Conservation (phyloP, 2,888 invertebrate genomes). For the Diaprepes abbreviatus region DNA sequence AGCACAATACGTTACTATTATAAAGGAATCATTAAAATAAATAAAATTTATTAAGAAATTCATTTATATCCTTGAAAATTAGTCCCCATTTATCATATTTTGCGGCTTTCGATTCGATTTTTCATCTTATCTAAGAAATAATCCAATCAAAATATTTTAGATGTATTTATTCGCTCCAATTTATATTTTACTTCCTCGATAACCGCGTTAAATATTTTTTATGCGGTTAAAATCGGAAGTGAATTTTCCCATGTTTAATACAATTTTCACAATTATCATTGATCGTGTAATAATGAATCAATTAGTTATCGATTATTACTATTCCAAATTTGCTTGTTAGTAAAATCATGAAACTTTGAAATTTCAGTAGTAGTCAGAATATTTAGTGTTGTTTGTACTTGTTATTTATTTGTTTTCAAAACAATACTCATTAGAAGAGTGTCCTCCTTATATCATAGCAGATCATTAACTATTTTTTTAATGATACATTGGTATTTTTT, state of each 20-base stretch:
- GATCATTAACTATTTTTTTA: no score
- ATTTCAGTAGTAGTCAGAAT: no score
- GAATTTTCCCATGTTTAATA: not conserved
- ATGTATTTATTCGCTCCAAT: conserved; percentile 4
- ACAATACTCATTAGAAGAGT: no score
- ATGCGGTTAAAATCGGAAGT: conserved; percentile 9
- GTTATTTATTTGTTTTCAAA: no score
- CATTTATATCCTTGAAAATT: conserved; percentile 25
- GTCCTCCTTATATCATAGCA: no score
- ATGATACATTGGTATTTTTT: no score
- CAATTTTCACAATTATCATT: not conserved
- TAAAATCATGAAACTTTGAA: no score
- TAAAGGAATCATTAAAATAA: not conserved
- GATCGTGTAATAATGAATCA: no score
- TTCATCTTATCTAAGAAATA: conserved; percentile 18
- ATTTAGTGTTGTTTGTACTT: no score
- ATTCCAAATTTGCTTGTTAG: no score
- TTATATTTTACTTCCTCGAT: not conserved
- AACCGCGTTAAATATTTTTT: not conserved
- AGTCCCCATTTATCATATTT: conserved; percentile 2
- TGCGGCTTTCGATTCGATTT: conserved; percentile 17
- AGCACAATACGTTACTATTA: not conserved
- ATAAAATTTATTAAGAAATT: not conserved
- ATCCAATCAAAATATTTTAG: conserved; percentile 5
- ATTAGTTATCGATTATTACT: no score